Evolutionary conservation across 1,140 invertebrate species (phyloP), one percentile per base, ranked within the genome.

Genomic region (Solen grandis): DNA sequence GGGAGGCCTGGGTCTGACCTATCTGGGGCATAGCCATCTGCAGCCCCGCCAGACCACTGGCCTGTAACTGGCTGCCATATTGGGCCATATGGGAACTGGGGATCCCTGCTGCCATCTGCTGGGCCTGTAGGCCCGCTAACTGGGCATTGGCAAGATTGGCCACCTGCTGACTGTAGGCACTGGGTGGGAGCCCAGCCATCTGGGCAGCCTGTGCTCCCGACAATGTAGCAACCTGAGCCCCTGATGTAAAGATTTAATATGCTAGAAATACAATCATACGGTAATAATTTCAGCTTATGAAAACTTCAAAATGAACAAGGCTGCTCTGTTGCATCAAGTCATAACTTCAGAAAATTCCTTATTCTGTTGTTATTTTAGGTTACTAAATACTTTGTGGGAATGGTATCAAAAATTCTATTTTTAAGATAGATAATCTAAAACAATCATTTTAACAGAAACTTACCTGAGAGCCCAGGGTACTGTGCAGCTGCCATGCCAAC

Each of bases 111-210:
- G 75, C 63, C 63, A 78, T 69, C 54, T 78, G 75, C 38, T 78
- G 75, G 5, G 75, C 75, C 27, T 76, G 74, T 54, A 76, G 74
- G 25, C 74, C 74, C 22, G 75, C 75, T 41, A 78, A 38, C 55
- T 78, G 75, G 10, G 75, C 75, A 57, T 50, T 78, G 35, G 75
- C 75, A 38, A 78, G 65, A 29, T 68, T 68, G 1, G 75, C 75
- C 1, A 78, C 75, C 27, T 78, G 75, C 50, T 78, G 75, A 69
- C 75, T 78, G 65, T 78, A 78, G 5, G 75, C 75, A 69, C 75
- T 78, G 0, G 29, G 75, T 29, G 63, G 1, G 4, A 78, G 31
- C 2, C 63, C 75, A 19, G 50, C 63, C 35, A 69, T 14, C 31
- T 68, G 75, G 1, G 55, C 54, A 22, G 73, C 73, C 25, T 78